Percentiles rank a stretch among this genome's conserved stretches.
Evolutionary conservation across 1,140 invertebrate species (phyloP).

Genomic region (Ceratitis capitata): DNA sequence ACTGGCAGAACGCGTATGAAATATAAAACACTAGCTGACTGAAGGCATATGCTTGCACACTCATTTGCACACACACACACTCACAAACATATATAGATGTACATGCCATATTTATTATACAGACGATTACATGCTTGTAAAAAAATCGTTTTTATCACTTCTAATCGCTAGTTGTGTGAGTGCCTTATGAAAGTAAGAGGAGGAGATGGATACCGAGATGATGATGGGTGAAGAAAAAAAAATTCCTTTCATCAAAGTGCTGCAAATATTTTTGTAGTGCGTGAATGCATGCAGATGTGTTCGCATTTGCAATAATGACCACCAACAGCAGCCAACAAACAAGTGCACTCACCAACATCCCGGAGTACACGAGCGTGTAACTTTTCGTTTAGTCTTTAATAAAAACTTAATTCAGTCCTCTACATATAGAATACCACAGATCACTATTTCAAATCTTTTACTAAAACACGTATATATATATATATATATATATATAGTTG

Average conservation of each 20-base stretch:
- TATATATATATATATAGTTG: too few relatives aligned
- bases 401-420: too few relatives aligned
- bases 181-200: too few relatives aligned
- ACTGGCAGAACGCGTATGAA: background rate
- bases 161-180: background rate
- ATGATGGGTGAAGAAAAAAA: background rate
- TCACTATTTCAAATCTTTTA: too few relatives aligned
- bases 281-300: slow-evolving; percentile 25
- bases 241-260: background rate
- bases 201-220: background rate
- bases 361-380: too few relatives aligned
- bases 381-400: too few relatives aligned
- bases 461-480: too few relatives aligned
- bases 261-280: background rate
- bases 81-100: too few relatives aligned
- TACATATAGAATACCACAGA: too few relatives aligned
- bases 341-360: background rate
- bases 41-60: background rate
- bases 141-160: background rate
- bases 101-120: background rate
- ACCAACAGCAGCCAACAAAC: background rate
- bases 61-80: too few relatives aligned
- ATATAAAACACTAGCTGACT: background rate
- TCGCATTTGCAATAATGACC: slow-evolving; percentile 37
- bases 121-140: background rate